Percentiles rank a stretch among this genome's conserved stretches.
phyloP scores from a whole-genome alignment of 2,888 invertebrate genomes.

The Pollenia labialis region DNA sequence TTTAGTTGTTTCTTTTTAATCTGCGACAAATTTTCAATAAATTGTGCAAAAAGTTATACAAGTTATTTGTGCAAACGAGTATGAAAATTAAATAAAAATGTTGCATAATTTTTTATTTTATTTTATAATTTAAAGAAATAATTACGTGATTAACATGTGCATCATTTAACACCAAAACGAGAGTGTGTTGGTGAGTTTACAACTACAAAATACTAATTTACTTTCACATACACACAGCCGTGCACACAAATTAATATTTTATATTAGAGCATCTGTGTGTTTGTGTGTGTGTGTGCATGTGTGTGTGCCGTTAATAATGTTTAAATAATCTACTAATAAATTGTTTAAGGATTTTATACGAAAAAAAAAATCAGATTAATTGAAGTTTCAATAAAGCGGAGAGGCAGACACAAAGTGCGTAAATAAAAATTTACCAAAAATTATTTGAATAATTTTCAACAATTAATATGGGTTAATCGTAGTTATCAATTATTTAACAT shows the following conservation, averaged over 20 bases:
- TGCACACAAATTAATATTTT: neutral
- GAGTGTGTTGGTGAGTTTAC: neutral
- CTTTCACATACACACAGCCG: neutral
- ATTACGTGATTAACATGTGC: slow-evolving; percentile 14
- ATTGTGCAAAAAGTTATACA: neutral
- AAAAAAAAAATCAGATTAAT: too few relatives aligned
- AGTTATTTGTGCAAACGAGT: too few relatives aligned
- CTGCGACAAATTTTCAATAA: neutral
- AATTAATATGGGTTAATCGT: slow-evolving; percentile 47
- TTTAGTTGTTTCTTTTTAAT: too few relatives aligned
- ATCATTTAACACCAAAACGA: slow-evolving; percentile 5
- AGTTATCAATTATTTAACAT: slow-evolving; percentile 41
- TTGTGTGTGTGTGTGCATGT: too few relatives aligned
- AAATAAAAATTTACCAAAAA: neutral
- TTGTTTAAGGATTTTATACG: slow-evolving; percentile 17
- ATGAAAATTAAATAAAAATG: too few relatives aligned
- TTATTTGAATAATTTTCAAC: slow-evolving; percentile 62
- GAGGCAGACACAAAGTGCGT: neutral
- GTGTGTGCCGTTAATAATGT: neutral
- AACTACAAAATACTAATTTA: neutral
- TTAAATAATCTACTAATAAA: slow-evolving; percentile 30
- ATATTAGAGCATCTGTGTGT: too few relatives aligned
- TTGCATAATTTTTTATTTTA: neutral
- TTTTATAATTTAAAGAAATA: neutral
- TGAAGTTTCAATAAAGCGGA: slow-evolving; percentile 4